Base-by-base conservation (phyloP, 2,797 vertebrate species). In the Benthosema pterotum region DNA sequence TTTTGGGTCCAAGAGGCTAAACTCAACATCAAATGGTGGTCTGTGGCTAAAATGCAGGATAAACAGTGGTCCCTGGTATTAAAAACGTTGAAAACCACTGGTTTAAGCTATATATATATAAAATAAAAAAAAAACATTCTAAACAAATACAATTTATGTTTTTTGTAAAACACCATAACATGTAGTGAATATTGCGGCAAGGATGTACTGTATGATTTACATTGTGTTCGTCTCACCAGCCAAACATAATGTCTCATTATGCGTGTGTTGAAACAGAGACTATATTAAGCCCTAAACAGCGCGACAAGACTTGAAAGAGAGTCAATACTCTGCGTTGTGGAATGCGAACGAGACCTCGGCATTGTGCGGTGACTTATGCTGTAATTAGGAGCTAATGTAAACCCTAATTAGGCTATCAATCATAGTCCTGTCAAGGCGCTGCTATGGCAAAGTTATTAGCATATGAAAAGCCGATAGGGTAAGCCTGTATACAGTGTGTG, bases 341-440 rank as follows among this genome's bases (percentile, higher is more conserved):
- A 46, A 8, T 57, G 28, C 47, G 17, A 59, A 13, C 28, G 11
- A 25, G 43, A 18, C 9, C 11, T 62, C 38, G 15, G n/a, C 18
- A 48, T 49, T 53, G 16, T 57, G 42, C 1, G 48, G 32, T 8
- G 8, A 22, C 43, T 38, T 46, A 11, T 12, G 5, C 13, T 28
- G 48, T 63, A 50, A 69, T 78, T 19, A 22, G 62, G 50, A 45
- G 43, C 15, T 60, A 72, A 59, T 49, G 43, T 72, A 48, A 67
- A 66, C 66, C 45, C 43, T 72, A 62, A 78, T 74, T 32, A 75
- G 60, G 43, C 43, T 11, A 70, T 73, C 50, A 54, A 59, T 68
- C 62, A 45, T 57, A 19, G 47, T 14, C 25, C 50, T 58, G 52
- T 57, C 49, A 17, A 17, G 38, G 16, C 43, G 22, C 19, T 60